phyloP scores from a whole-genome alignment of 2,888 invertebrate species.

The Tribolium freemani region DNA sequence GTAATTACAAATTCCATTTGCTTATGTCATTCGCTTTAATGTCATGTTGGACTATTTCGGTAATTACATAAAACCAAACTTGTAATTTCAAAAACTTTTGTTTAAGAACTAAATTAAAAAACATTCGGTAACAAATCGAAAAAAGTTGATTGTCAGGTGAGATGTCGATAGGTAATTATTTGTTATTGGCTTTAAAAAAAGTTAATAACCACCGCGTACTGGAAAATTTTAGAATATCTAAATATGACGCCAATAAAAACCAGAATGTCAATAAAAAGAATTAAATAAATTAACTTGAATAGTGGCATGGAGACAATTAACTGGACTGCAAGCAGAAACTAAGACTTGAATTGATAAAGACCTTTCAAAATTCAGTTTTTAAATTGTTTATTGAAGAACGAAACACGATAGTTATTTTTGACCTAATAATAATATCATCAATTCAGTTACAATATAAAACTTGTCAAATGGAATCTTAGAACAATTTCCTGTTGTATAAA shows the following conservation, averaged over 20 bases:
- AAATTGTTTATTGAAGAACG: no score
- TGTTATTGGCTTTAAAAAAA: slow-evolving; percentile 17
- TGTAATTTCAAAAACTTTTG: not conserved
- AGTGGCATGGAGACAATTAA: slow-evolving; percentile 8
- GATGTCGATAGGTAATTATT: slow-evolving; percentile 14
- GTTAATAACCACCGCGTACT: slow-evolving; percentile 24
- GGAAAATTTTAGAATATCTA: slow-evolving; percentile 32
- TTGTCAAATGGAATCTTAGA: no score
- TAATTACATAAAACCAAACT: not conserved
- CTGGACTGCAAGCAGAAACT: not conserved
- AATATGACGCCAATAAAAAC: slow-evolving; percentile 32
- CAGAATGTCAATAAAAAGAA: slow-evolving; percentile 31
- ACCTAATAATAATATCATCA: no score
- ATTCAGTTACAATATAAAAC: no score
- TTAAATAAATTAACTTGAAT: slow-evolving; percentile 25
- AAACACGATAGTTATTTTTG: no score
- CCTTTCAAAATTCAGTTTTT: not conserved
- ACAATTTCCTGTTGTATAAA: no score
- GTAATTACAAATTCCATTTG: not conserved
- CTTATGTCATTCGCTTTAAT: not conserved
- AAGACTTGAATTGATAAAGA: not conserved
- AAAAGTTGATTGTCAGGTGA: slow-evolving; percentile 20
- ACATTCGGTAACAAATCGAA: not conserved
- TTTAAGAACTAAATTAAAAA: not conserved
- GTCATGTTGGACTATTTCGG: not conserved